Base-by-base conservation (phyloP, 2,113 vertebrate species). In the Canis aureus region DNA sequence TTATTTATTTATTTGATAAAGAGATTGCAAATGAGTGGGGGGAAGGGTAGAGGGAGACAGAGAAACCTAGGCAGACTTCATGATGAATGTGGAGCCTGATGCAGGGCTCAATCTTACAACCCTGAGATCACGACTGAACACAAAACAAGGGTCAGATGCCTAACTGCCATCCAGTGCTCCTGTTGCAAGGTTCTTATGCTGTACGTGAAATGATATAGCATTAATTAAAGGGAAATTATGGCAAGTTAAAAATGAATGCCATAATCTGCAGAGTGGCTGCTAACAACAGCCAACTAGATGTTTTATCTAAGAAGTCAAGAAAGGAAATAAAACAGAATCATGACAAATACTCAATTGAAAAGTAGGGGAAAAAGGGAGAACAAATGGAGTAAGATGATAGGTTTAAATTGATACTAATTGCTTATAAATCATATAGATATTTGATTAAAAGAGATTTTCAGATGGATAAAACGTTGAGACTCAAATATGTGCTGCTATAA, bases 361-460 rank as follows among this genome's bases (percentile, higher is more conserved):
- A 73, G 55, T 74, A 64, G 32, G 38, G 35, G 3, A 10, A 15
- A 62, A 59, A 43, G 6, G 43, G 43, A 43, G 43, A 43, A 43
- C 43, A 43, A 43, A 43, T 43, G 43, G 43, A 32, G 13, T n/a
- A 90, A 90, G 79, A 66, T 20, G 59, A 74, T 49, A 74, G 49
- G 3, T 76, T 95, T 66, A 83, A 80, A 71, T 53, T 9, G 3
- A 76, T 53, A 32, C 12, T 25, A 67, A 53, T 53, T 80, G 35
- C 29, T 71, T 81, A 1, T 73, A 89, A 71, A 29, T 71, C 13
- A 23, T 62, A 23, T 35, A 51, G 16, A 53, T 5, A 62, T 53
- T 88, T 73, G 76, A 80, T 73, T 81, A 53, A 69, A 88, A 73
- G 25, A n/a, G 27, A 80, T 71, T 71, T 89, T 89, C 55, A 89